Evolutionary conservation across 2,113 vertebrate genomes (phyloP), one percentile per base, ranked within the genome.

Genomic region (Trematomus loennbergii): DNA sequence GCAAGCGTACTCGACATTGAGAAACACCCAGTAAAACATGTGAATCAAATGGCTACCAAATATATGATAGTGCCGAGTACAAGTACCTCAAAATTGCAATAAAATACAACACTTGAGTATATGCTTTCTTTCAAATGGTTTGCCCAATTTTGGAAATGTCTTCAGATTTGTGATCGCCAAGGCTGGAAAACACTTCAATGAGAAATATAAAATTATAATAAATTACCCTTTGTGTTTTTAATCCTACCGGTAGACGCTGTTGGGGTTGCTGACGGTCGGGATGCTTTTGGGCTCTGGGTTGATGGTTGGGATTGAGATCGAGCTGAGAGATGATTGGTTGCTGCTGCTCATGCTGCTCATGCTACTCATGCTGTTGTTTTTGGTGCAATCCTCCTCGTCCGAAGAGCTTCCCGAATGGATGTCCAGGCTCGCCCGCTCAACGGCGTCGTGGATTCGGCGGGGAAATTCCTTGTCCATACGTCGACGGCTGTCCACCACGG

Each of bases 251-350:
- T 99, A 99, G 65, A 99, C 87, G 1, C 98, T 99, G 92, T 97
- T 99, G 3, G 98, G 98, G 84, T 99, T 99, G 94, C 93, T 97
- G 86, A 99, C 97, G 0, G 97, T 98, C 1, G 97, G 98, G 80
- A 96, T 96, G 81, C 82, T 94, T 83, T 95, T 94, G 52, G 91
- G 90, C 59, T 94, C 92, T 0, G 46, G 33, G 75, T 61, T 83
- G 60, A 55, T 0, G 0, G 78, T 17, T 0, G 49, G 75, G 20
- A 48, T 9, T 0, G 72, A 33, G 10, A 57, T 33, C 0, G 87
- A 60, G 13, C 78, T 73, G 10, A 81, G 57, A 12, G 52, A 53
- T 0, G 91, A 86, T 3, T 40, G 17, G 36, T 63, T 72, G 61
- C 75, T 79, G 59, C 78, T 72, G 10, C 65, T 67, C n/a, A n/a